phyloP scores from a whole-genome alignment of 2,113 vertebrate genomes.

The Stomatorhinus ivindoensis region DNA sequence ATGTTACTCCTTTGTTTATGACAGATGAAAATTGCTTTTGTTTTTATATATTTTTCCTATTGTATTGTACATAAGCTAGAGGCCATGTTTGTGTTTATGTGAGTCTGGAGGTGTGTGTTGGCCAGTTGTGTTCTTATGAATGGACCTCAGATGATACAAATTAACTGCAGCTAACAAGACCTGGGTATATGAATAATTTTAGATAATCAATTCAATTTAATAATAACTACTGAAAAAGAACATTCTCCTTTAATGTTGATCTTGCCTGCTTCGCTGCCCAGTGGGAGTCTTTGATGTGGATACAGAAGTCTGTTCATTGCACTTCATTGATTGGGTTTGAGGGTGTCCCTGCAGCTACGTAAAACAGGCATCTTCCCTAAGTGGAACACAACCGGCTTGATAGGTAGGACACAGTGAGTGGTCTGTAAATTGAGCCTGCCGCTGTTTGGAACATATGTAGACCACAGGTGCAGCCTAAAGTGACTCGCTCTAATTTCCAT shows the following conservation, averaged over 20 bases:
- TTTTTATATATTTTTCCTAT: not conserved
- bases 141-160: not conserved
- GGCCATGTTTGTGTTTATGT: not conserved
- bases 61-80: not conserved
- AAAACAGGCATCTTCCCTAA: not conserved
- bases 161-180: not conserved
- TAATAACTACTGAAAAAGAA: not conserved
- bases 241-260: not conserved
- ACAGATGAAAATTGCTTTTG: not conserved
- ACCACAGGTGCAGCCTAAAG: not conserved
- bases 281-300: not conserved
- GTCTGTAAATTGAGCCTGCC: conserved; percentile 6
- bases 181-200: not conserved
- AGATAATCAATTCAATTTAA: not conserved
- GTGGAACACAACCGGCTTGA: conserved; percentile 11
- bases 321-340: not conserved
- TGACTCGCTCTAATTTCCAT: not conserved
- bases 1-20: not conserved
- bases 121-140: not conserved
- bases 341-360: conserved; percentile 1
- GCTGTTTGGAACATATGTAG: conserved; percentile 1
- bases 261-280: not conserved
- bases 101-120: not conserved
- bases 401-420: conserved; percentile 6
- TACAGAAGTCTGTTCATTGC: not conserved